Evolutionary conservation across 92 coral and sea anemone species (phyloP).

Genomic region (Zoanthus sociatus): DNA sequence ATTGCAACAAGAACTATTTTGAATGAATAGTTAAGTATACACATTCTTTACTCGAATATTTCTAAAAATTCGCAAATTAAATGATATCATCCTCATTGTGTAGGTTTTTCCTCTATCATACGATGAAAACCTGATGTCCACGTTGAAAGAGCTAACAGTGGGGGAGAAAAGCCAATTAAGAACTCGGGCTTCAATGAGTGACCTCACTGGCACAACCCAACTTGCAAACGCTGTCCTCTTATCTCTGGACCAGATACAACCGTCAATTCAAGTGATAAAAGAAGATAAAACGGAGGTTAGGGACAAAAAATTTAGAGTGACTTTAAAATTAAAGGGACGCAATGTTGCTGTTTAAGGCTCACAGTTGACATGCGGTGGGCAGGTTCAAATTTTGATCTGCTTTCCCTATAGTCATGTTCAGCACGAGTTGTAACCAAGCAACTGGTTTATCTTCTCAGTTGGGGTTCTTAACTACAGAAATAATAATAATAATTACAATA

Average conservation of each 20-base stretch:
- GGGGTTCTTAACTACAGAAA: too few species aligned
- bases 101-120: conserved; percentile 16
- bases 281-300: conserved; percentile 19
- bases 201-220: neutral
- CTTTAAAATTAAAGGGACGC: neutral
- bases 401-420: too few species aligned
- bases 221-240: neutral
- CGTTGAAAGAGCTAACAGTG: conserved; percentile 1
- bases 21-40: too few species aligned
- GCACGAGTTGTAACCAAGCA: too few species aligned
- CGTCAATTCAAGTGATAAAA: neutral
- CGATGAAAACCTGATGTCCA: neutral
- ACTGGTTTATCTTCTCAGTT: too few species aligned
- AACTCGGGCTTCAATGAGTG: neutral
- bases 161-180: conserved; percentile 6
- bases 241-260: conserved; percentile 9
- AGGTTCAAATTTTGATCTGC: too few species aligned
- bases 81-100: neutral
- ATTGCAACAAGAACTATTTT: too few species aligned
- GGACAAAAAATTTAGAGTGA: neutral
- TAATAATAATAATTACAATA: too few species aligned
- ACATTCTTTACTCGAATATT: too few species aligned
- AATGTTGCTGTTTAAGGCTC: too few species aligned
- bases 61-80: too few species aligned
- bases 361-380: too few species aligned